Evolutionary conservation across 2,113 vertebrate genomes (phyloP), one percentile per base, ranked within the genome.

Genomic region (Megaptera novaeangliae): DNA sequence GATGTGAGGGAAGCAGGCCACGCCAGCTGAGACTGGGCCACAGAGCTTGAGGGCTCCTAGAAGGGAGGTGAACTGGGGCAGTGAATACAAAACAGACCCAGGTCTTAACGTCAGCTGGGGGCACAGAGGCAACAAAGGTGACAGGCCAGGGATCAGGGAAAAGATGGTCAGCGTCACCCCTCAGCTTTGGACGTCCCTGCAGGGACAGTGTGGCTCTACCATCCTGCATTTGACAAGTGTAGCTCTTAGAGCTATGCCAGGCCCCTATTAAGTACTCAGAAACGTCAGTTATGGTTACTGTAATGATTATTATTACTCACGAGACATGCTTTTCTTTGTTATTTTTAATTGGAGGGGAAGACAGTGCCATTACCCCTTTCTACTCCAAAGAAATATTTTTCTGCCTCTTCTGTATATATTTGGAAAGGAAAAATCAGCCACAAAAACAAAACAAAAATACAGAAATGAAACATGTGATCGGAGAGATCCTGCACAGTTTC

Each of bases 321-420:
- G 18, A 88, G 88, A 46, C 75, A 55, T 55, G 31, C n/a, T 85
- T 91, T 75, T 41, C 88, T 91, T 94, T 94, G 89, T 88, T 91
- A 55, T 84, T 94, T 97, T 95, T 88, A 78, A 96, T 78, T 88
- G 91, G 71, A 81, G 74, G 77, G 82, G 20, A 96, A 34, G 75
- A 82, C 7, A n/a, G 34, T 85, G 41, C 44, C 66, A 88, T n/a
- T 94, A 71, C 55, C 75, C 71, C 66, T 88, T 95, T 94, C 88
- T 64, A 57, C 55, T 85, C 81, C 11, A 4, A 84, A 63, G 59
- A 91, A 96, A 57, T 77, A 18, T 46, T 88, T 85, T 89, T 75
- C 71, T 91, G 66, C 75, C 63, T 93, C 57, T 66, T 83, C 36
- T 93, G 20, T 49, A 34, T 74, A 6, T 44, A 71, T 81, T 91